These are phyloP conservation scores for Sinonovacula constricta DNA, from an alignment of 1,140 invertebrate genomes.

Conservation along the genomic window DNA sequence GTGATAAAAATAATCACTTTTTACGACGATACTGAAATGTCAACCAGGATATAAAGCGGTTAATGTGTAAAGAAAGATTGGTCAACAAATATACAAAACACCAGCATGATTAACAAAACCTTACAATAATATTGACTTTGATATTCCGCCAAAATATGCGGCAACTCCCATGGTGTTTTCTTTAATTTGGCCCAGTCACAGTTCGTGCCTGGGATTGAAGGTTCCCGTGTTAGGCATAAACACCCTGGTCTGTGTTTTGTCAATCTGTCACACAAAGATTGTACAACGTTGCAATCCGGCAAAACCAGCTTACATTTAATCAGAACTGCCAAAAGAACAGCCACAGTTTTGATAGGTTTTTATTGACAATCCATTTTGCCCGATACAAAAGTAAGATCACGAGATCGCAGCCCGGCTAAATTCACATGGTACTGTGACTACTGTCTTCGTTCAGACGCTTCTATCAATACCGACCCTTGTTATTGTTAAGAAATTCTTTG, in stretches of 20 bases:
- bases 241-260: constrained; percentile 45
- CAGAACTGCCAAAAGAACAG: constrained; percentile 30
- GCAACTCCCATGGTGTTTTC: no score
- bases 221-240: constrained; percentile 39
- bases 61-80: no score
- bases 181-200: no score
- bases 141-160: no score
- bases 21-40: no score
- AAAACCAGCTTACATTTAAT: constrained; percentile 41
- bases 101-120: no score
- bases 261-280: constrained; percentile 32
- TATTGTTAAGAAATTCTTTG: constrained; percentile 34
- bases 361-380: constrained; percentile 32
- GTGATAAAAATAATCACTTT: no score
- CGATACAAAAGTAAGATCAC: constrained; percentile 44
- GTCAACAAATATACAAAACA: no score
- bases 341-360: constrained; percentile 25
- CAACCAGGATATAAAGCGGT: no score
- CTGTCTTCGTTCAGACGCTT: constrained; percentile 7
- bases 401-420: constrained; percentile 44
- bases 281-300: constrained; percentile 1
- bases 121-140: no score
- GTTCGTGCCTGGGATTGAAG: no score
- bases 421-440: constrained; percentile 1
- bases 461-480: constrained; percentile 28